Conservation (phyloP, 1,140 invertebrate genomes). For the Calliphora vicina region DNA sequence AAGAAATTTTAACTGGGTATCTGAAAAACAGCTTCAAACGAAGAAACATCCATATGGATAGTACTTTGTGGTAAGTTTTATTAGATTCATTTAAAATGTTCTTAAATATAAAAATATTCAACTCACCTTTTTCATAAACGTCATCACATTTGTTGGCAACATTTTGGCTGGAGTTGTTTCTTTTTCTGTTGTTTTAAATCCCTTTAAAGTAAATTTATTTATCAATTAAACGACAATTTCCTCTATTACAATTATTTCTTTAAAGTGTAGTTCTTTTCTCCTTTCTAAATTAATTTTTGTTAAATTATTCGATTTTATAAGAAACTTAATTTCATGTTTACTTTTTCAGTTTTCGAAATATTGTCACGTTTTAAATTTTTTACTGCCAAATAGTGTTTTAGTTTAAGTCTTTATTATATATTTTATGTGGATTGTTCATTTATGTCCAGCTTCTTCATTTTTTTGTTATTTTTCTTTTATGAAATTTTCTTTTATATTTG, state of each 20-base stretch:
- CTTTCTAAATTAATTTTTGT: neutral
- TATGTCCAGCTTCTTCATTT: neutral
- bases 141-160: slow-evolving; percentile 82
- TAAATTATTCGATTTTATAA: neutral
- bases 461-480: neutral
- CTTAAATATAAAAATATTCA: no score
- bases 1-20: no score
- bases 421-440: neutral
- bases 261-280: neutral
- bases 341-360: neutral
- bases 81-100: no score
- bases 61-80: no score
- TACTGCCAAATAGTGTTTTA: no score
- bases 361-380: neutral
- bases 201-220: neutral
- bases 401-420: neutral
- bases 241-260: no score
- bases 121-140: slow-evolving; percentile 83
- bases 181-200: neutral
- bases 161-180: slow-evolving; percentile 64
- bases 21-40: no score
- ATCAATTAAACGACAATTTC: neutral
- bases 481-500: no score
- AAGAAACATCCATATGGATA: no score
- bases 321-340: neutral